Evolutionary conservation across 2,113 vertebrate genomes (phyloP).

Genomic region (Cathartes aura): DNA sequence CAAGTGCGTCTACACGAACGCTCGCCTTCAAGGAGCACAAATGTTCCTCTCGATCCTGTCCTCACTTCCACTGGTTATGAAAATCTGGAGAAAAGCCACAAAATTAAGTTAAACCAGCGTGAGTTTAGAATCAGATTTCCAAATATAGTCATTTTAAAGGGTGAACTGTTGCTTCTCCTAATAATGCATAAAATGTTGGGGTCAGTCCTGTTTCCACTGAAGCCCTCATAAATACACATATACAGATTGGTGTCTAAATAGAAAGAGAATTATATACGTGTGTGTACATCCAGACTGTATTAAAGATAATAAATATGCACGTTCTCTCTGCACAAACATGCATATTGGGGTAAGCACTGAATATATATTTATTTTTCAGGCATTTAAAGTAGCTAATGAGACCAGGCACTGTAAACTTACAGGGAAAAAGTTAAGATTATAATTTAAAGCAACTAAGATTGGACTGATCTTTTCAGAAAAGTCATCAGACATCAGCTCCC

Average conservation of each 20-base stretch:
- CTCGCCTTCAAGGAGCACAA: background rate
- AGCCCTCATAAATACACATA: background rate
- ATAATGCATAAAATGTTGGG: constrained; percentile 12
- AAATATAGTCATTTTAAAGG: constrained; percentile 64
- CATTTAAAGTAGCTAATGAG: background rate
- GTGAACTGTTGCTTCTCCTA: constrained; percentile 1
- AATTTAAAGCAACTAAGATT: background rate
- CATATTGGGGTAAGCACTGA: background rate
- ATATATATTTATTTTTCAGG: background rate
- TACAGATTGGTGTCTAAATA: background rate
- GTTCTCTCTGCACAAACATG: background rate
- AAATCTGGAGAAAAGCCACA: constrained; percentile 62
- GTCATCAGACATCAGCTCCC: background rate
- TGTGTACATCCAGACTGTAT: background rate
- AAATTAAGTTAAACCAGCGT: constrained; percentile 43
- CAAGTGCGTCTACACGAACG: accelerated
- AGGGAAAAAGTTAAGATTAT: background rate
- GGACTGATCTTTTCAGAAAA: background rate
- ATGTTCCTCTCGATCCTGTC: background rate
- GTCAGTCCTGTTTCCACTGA: constrained; percentile 6
- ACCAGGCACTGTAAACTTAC: background rate
- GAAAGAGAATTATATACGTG: background rate
- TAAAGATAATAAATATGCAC: background rate
- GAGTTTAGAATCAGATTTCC: constrained; percentile 37
- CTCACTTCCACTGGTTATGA: background rate